Base-by-base conservation (phyloP, 2,113 vertebrate genomes). In the Oophaga pumilio region DNA sequence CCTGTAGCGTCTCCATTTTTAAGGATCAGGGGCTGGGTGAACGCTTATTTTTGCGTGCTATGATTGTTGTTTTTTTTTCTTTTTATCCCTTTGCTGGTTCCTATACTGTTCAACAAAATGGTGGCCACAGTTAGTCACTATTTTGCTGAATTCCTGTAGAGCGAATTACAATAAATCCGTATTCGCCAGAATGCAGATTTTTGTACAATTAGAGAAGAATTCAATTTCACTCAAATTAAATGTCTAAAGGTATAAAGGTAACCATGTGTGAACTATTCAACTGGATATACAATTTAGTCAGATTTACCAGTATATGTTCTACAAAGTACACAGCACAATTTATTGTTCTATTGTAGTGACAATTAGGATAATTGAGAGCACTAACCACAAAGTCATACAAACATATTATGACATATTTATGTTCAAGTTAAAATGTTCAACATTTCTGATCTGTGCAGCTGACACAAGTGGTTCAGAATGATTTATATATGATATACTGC, bases 311-410 rank as follows among this genome's bases (percentile, higher is more conserved):
- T 14, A 17, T 66, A 22, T 53, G 33, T 9, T 50, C 43, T 68
- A 20, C 13, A 56, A 82, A 66, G 17, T 56, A 56, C 85, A 71
- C 26, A 50, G 28, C 78, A 74, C 43, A n/a, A 49, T 66, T 71
- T 73, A 74, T 49, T 53, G 20, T 56, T 50, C 71, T 17, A 13
- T 84, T 26, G 43, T 68, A 66, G 73, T 66, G 93, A 88, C 84
- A 89, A 89, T 90, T 90, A 89, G 89, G 89, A 91, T 92, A 93
- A 92, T 92, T 88, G 91, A 94, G 93, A 93, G 85, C 89, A 87
- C 89, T 91, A 91, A 92, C 92, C 89, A 91, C 76, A 89, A 91
- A 90, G 89, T 92, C 85, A 89, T 85, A 91, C 91, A 93, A 94
- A 94, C 89, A 90, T 12, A 0, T 82, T 86, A 90, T 94, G 91